Evolutionary conservation across 1,140 invertebrate genomes (phyloP), one percentile per base, ranked within the genome.

Genomic region (Scaptomyza graminum): DNA sequence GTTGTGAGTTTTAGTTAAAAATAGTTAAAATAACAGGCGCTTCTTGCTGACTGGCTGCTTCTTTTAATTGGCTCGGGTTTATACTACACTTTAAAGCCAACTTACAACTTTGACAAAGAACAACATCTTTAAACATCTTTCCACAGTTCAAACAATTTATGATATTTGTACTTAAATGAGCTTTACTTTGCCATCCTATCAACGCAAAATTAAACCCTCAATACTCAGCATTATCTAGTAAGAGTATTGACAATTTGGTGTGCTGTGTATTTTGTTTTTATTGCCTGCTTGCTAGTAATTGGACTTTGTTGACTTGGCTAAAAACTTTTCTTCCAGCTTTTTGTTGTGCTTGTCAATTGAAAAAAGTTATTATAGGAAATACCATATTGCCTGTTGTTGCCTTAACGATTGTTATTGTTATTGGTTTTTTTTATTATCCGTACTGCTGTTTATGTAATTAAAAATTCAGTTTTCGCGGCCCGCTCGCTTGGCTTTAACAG

Each of bases 301-400:
- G 64, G 22, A 46, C 43, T 60, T 31, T 51, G 55, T 34, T 59
- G 15, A 37, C 39, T 64, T 64, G 41, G 41, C 62, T 41, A 43
- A 44, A 64, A 56, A 56, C 51, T 61, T 16, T 54, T n/a, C 8
- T 34, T 34, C 7, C 8, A 9, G 0, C 0, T 16, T 25, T 13
- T 31, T 43, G n/a, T 11, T 56, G 18, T 28, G 28, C 12, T 44
- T 56, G 34, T 9, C 44, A 59, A 61, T 46, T 68, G 49, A 61
- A 68, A 68, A 34, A 60, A 44, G 57, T 66, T 50, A 61, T 60
- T 34, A 67, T 51, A 51, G 12, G 43, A 25, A 8, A 7, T 44
- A 54, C 13, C 9, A 18, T 37, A 34, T 18, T 47, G 1, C 13
- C 9, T 7, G 37, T 15, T 61, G 57, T 7, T 16, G n/a, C n/a